phyloP scores from a whole-genome alignment of 2,797 vertebrate species.

The Bucorvus abyssinicus region DNA sequence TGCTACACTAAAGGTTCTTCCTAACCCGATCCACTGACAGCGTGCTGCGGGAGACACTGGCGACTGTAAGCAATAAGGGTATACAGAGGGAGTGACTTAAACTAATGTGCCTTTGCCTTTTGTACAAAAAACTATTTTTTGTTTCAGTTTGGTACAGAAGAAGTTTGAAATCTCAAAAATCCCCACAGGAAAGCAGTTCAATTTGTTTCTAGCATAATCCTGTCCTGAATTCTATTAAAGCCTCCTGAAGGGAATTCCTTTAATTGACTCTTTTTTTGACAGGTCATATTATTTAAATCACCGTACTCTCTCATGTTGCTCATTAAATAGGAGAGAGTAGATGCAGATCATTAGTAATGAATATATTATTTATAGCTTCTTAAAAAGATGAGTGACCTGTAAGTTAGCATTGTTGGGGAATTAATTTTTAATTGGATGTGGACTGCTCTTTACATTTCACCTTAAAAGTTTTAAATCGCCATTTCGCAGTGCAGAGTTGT shows the following conservation, averaged over 20 bases:
- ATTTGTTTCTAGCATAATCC: not conserved
- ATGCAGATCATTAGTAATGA: conserved; percentile 66
- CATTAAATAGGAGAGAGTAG: conserved; percentile 54
- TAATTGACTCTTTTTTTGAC: conserved; percentile 39
- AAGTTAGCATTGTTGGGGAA: conserved; percentile 54
- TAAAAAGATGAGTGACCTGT: conserved; percentile 55
- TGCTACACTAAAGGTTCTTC: not conserved
- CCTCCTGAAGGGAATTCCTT: not conserved
- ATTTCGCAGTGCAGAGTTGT: not conserved
- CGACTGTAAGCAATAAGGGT: not conserved
- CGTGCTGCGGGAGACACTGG: not conserved
- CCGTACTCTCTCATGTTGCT: conserved; percentile 17
- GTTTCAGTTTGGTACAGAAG: not conserved
- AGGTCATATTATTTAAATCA: conserved; percentile 37
- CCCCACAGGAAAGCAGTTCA: not conserved
- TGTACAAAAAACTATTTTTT: not conserved
- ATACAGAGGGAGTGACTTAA: not conserved
- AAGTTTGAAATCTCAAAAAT: not conserved
- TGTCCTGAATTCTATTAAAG: not conserved
- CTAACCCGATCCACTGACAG: not conserved
- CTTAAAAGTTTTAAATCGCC: not conserved
- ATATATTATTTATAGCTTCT: conserved; percentile 68
- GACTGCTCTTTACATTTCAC: conserved; percentile 14
- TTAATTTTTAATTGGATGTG: conserved; percentile 71
- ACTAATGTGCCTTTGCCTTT: not conserved